Conservation (phyloP, 2,113 vertebrate species). For the Athene cunicularia region DNA sequence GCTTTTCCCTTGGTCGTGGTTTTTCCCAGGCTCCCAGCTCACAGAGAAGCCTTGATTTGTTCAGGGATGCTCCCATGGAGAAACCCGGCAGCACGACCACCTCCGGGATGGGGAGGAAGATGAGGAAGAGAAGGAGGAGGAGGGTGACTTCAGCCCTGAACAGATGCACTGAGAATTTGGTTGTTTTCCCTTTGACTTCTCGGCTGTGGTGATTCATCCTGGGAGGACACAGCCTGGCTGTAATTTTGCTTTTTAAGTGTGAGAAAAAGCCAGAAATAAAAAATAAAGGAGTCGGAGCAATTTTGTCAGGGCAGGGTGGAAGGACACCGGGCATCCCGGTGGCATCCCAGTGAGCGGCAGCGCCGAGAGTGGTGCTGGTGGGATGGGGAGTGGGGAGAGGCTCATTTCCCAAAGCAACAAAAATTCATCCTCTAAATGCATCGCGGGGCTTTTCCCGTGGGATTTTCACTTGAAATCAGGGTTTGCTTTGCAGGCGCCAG, state of each 20-base stretch:
- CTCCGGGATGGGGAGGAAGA: not conserved
- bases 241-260: not conserved
- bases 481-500: not conserved
- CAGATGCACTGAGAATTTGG: not conserved
- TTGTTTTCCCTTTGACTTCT: constrained; percentile 15
- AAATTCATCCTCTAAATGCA: not conserved
- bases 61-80: constrained; percentile 39
- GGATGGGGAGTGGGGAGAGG: not conserved
- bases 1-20: constrained; percentile 59
- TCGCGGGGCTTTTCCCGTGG: not conserved
- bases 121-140: not conserved
- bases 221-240: not conserved
- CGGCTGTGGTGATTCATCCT: not conserved
- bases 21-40: constrained; percentile 73
- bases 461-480: not conserved
- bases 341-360: not conserved
- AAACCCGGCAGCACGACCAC: not conserved
- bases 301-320: not conserved
- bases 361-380: fast-evolving
- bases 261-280: not conserved
- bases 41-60: not conserved
- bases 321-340: not conserved
- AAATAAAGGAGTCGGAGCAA: not conserved
- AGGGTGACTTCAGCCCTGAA: not conserved
- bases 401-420: not conserved